Conservation (phyloP, 2,888 invertebrate genomes). For the Ormyrus rosae region DNA sequence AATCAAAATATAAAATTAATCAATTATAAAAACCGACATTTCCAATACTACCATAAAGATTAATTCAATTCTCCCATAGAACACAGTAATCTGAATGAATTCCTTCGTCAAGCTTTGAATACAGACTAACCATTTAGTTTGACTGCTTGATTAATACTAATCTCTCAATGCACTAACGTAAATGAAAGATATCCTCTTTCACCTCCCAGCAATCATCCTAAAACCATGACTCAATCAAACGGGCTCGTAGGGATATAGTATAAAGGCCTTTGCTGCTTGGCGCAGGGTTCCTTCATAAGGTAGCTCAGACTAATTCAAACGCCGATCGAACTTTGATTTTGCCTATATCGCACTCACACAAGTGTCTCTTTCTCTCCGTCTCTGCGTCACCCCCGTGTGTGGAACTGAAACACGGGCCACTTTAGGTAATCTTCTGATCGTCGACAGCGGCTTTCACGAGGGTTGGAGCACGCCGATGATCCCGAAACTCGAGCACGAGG, state of each 20-base stretch:
- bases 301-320: slow-evolving; percentile 16
- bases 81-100: too few relatives aligned
- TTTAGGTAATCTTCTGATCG: slow-evolving; percentile 71
- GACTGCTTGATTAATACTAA: slow-evolving; percentile 43
- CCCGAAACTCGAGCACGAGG: slow-evolving; percentile 68
- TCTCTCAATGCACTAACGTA: slow-evolving; percentile 9
- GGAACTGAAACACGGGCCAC: slow-evolving; percentile 13
- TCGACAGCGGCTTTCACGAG: slow-evolving; percentile 73
- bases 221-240: slow-evolving; percentile 43
- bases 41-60: too few relatives aligned
- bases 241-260: not conserved
- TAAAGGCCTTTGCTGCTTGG: slow-evolving; percentile 6
- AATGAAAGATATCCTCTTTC: not conserved
- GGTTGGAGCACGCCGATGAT: slow-evolving; percentile 73
- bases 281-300: not conserved
- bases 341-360: slow-evolving; percentile 2
- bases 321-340: slow-evolving; percentile 35
- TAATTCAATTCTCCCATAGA: too few relatives aligned
- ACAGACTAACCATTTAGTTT: too few relatives aligned
- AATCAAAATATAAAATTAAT: too few relatives aligned
- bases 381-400: not conserved
- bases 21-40: too few relatives aligned
- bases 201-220: slow-evolving; percentile 31
- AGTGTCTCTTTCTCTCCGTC: not conserved
- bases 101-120: too few relatives aligned